phyloP scores from a whole-genome alignment of 2,113 vertebrate species.

The Sinocyclocheilus anshuiensis region DNA sequence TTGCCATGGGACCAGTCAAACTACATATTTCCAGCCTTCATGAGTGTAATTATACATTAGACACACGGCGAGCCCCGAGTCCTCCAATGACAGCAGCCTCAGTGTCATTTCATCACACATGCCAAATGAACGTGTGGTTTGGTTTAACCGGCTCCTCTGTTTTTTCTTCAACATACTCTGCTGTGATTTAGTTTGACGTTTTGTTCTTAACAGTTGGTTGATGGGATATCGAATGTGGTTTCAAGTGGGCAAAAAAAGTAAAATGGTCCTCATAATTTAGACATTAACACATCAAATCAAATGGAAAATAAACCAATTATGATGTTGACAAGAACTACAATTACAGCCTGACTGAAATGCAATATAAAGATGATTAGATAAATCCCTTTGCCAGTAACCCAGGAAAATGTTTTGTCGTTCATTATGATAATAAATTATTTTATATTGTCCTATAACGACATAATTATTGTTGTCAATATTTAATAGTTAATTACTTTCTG shows the following conservation, averaged over 20 bases:
- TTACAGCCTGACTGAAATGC: not conserved
- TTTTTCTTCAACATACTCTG: not conserved
- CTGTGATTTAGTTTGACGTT: not conserved
- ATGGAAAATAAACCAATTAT: not conserved
- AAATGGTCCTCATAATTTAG: not conserved
- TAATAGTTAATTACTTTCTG: not conserved
- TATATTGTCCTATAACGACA: not conserved
- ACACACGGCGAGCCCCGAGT: not conserved
- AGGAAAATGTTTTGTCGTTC: not conserved
- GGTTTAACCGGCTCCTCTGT: slow-evolving; percentile 18
- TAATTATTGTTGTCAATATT: not conserved
- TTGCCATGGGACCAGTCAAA: slow-evolving; percentile 57
- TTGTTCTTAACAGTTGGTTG: not conserved
- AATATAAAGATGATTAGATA: slow-evolving; percentile 1
- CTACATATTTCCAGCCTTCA: slow-evolving; percentile 56
- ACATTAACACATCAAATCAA: not conserved
- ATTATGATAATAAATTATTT: not conserved
- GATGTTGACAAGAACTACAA: not conserved
- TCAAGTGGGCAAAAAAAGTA: not conserved
- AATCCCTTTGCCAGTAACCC: not conserved
- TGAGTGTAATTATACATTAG: slow-evolving; percentile 53
- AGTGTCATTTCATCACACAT: slow-evolving; percentile 27
- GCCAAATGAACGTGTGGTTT: slow-evolving; percentile 19
- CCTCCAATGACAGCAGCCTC: slow-evolving; percentile 39
- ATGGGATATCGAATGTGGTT: not conserved